These are phyloP conservation scores for Pachliopta kotzebuea DNA, from an alignment of 2,888 invertebrate species.

Conservation along the genomic window DNA sequence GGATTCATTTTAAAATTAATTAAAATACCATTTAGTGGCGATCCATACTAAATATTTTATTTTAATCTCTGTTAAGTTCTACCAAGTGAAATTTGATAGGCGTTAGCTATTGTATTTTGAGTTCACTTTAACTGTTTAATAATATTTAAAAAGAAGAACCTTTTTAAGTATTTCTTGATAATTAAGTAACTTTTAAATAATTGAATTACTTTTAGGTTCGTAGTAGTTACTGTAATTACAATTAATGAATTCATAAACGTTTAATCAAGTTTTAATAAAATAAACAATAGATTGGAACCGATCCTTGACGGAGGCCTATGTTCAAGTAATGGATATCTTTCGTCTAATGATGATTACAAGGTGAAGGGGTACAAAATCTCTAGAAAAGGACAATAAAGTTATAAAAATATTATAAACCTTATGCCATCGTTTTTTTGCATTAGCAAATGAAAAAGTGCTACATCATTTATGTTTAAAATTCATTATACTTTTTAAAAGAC, in stretches of 20 bases:
- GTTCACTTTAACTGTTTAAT: conserved; percentile 1
- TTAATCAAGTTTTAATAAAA: too few relatives aligned
- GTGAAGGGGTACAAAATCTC: too few relatives aligned
- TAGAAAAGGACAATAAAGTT: too few relatives aligned
- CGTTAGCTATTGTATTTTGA: conserved; percentile 1
- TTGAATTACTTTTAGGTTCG: too few relatives aligned
- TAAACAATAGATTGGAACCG: too few relatives aligned
- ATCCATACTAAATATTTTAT: conserved; percentile 32
- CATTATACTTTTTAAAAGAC: conserved; percentile 2
- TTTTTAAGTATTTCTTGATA: not conserved
- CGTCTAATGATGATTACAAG: too few relatives aligned
- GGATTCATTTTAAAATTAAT: conserved; percentile 33
- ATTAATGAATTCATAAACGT: too few relatives aligned
- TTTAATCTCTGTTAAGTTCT: conserved; percentile 20
- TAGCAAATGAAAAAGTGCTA: not conserved
- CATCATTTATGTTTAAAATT: not conserved
- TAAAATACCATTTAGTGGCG: conserved; percentile 29
- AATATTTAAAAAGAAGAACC: not conserved
- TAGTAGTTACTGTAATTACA: too few relatives aligned
- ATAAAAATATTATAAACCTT: too few relatives aligned
- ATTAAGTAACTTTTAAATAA: not conserved
- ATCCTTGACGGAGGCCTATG: too few relatives aligned
- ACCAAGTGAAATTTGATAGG: conserved; percentile 16
- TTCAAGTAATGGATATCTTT: too few relatives aligned
- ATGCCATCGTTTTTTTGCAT: too few relatives aligned